Evolutionary conservation across 2,888 invertebrate genomes (phyloP).

Genomic region (Rhagophthalmus giganteus): DNA sequence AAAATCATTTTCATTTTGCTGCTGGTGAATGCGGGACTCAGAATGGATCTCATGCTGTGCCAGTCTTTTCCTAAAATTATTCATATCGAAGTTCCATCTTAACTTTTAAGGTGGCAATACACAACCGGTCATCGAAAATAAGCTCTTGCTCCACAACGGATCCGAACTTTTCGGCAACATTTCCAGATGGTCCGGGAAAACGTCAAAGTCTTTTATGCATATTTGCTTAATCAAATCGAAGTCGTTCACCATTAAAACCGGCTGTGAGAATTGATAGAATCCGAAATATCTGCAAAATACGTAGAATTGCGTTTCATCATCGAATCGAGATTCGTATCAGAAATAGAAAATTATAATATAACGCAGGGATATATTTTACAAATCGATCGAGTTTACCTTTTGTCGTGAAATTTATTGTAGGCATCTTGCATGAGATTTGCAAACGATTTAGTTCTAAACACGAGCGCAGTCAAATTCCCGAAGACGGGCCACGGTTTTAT

Average conservation of each 20-base stretch:
- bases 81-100: too few species aligned
- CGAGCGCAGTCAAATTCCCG: neutral
- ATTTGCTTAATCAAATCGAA: slow-evolving; percentile 3
- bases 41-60: neutral
- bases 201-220: slow-evolving; percentile 1
- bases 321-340: neutral
- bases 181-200: neutral
- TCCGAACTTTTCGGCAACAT: neutral
- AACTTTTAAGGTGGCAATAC: too few species aligned
- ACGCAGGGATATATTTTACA: too few species aligned
- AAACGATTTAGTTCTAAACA: neutral
- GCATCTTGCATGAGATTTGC: neutral
- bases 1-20: slow-evolving; percentile 2
- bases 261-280: slow-evolving; percentile 1
- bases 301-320: neutral
- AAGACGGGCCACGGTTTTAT: neutral
- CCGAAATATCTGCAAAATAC: slow-evolving; percentile 5
- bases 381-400: too few species aligned
- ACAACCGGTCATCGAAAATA: too few species aligned
- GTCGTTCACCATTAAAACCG: neutral
- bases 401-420: neutral
- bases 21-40: neutral
- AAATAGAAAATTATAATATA: neutral
- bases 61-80: neutral
- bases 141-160: neutral